Evolutionary conservation across 2,113 vertebrate genomes (phyloP), one percentile per base, ranked within the genome.

Genomic region (Cyanistes caeruleus): DNA sequence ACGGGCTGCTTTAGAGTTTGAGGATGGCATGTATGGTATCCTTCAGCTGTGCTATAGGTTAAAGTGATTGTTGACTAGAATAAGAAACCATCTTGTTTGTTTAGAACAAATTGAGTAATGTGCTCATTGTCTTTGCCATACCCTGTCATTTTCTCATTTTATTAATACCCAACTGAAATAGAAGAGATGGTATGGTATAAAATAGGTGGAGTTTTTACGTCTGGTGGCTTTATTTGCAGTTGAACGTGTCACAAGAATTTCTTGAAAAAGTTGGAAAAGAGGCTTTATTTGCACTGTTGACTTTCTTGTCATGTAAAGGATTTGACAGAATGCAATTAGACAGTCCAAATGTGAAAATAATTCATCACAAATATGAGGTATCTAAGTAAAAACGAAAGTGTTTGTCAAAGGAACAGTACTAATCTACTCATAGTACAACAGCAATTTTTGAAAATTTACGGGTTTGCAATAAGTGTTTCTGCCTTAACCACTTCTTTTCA

Each of bases 1-100:
- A 58, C 96, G 99, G 41, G 99, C 99, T 9, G 99, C 99, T 51
- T 98, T 99, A 48, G 99, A 99, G 96, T 99, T 99, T 96, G 98
- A 99, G 67, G 99, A 99, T n/a, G 99, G 99, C 94, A 99, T 99
- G 99, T 99, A 99, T 77, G 99, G 99, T 99, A 99, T 99, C 99
- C 99, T 99, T 98, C 81, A 22, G 25, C 16, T 55, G 28, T 76
- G 37, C 13, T 68, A 9, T 58, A 46, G 20, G 15, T 43, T 80
- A 33, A 67, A 85, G 27, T 58, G 37, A 30, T 0, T 10, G 41
- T 28, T 91, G 24, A 15, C 11, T 52, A 39, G 35, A 65, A 7
- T 46, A 77, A 48, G 12, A 77, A 49, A 16, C 0, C 24, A 78
- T 24, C 20, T 74, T 19, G 9, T 91, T 67, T 53, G n/a, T 64